A percentile compares a stretch with the other conserved stretches of the same genome.
These are phyloP conservation scores for Trichechus manatus DNA, from an alignment of 2,113 vertebrate species.

Conservation along the genomic window DNA sequence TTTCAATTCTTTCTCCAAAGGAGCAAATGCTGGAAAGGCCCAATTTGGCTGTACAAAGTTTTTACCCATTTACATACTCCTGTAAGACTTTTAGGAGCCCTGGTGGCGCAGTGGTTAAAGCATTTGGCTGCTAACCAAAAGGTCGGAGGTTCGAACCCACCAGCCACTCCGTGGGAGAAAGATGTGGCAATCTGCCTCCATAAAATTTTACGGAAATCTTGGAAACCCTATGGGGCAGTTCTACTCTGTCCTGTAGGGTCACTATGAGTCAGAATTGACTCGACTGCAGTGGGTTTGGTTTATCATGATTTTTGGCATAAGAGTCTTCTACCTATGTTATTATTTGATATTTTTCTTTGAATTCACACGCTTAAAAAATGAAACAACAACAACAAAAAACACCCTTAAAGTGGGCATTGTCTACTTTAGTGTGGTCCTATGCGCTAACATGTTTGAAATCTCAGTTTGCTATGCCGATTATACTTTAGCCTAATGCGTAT, in stretches of 20 bases:
- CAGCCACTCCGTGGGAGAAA: too few relatives aligned
- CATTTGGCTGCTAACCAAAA: too few relatives aligned
- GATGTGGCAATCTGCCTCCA: too few relatives aligned
- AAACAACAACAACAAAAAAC: not conserved
- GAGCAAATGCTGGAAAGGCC: not conserved
- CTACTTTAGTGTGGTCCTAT: not conserved
- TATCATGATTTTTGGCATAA: not conserved
- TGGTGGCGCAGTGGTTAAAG: too few relatives aligned
- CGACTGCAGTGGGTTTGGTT: too few relatives aligned
- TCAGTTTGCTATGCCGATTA: not conserved
- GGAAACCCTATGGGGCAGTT: too few relatives aligned
- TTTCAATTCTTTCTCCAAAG: not conserved
- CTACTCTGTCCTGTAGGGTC: too few relatives aligned
- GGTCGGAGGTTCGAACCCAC: too few relatives aligned
- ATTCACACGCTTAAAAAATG: not conserved
- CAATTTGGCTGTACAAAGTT: too few relatives aligned
- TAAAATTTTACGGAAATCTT: too few relatives aligned
- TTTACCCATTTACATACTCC: not conserved
- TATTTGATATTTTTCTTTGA: constrained; percentile 23
- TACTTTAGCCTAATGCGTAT: not conserved
- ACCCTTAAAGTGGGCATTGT: not conserved
- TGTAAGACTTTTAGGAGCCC: too few relatives aligned
- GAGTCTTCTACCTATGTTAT: not conserved
- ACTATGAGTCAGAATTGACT: too few relatives aligned
- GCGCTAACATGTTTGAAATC: not conserved